A percentile compares a stretch with the other conserved stretches of the same genome.
Evolutionary conservation across 2,888 invertebrate species (phyloP).

Genomic region (Philaethria dido): DNA sequence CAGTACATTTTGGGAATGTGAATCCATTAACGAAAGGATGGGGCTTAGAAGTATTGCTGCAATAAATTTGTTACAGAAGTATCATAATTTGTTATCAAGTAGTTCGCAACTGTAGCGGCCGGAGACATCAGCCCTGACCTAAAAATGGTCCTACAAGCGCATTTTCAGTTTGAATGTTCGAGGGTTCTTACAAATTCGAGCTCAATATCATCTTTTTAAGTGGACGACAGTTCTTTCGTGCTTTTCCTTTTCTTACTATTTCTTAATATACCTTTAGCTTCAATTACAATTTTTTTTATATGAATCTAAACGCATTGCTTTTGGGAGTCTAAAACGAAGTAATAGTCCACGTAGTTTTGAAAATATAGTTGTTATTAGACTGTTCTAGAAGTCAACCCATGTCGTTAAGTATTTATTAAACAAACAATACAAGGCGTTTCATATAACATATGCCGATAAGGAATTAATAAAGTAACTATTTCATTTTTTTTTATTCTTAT

Average conservation of each 20-base stretch:
- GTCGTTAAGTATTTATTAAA: too few relatives aligned
- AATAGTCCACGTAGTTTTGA: too few relatives aligned
- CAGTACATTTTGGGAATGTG: neutral
- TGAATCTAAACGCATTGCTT: too few relatives aligned
- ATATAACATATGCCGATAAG: too few relatives aligned
- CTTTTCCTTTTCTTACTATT: neutral
- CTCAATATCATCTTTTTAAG: slow-evolving; percentile 29
- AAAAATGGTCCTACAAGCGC: slow-evolving; percentile 26
- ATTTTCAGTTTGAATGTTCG: slow-evolving; percentile 31
- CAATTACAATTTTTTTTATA: neutral
- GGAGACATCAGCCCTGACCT: slow-evolving; percentile 34
- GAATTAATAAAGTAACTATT: too few relatives aligned
- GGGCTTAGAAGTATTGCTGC: neutral
- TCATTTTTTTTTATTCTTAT: too few relatives aligned
- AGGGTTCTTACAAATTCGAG: slow-evolving; percentile 33
- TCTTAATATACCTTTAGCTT: neutral
- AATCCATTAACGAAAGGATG: neutral
- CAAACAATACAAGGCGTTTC: too few relatives aligned
- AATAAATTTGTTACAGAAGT: slow-evolving; percentile 15
- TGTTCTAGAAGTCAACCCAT: too few relatives aligned
- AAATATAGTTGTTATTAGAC: too few relatives aligned
- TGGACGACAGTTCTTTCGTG: slow-evolving; percentile 5
- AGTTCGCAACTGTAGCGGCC: slow-evolving; percentile 25
- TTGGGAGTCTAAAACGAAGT: too few relatives aligned
- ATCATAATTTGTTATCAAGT: slow-evolving; percentile 31